Evolutionary conservation across 2,888 invertebrate species (phyloP), one percentile per base, ranked within the genome.

Genomic region (Diploptera punctata): DNA sequence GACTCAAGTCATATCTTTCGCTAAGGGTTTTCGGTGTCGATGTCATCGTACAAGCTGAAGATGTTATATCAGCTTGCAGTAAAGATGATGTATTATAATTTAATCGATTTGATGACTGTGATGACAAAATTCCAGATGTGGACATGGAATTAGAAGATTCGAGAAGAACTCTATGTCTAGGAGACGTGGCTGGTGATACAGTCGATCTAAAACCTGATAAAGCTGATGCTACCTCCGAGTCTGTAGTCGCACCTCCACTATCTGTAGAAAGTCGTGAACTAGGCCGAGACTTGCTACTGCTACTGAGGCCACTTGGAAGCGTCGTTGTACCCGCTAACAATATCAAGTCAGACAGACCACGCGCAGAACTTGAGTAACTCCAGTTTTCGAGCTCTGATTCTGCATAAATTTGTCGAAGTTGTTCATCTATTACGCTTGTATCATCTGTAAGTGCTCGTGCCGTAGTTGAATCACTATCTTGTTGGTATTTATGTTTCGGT

Each of bases 321-420:
- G 44, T 65, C 67, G 79, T 80, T 24, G 80, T 75, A 1, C 83
- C 79, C 43, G 85, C 80, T 47, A 84, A 80, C 75, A 86, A 86
- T 77, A 87, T 79, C 71, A 89, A 84, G 76, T 89, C 88, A 76
- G 88, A 88, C 79, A 88, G 86, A 79, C 85, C 88, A 78, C 88
- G 86, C 78, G 89, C 88, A 81, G 88, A 88, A 77, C 88, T 89
- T 68, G 88, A 88, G 77, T 91, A 90, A 43, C 87, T 90, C 92
- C 92, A 92, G 79, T 87, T 88, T 75, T 90, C 89, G 70, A 86
- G 83, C 67, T 87, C 87, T 4, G 84, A 83, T 76, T 91, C 90
- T 0, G 87, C 85, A 78, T 91, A 91, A 62, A 91, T 88, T 79
- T 89, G 88, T 79, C 90, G 87, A 67, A 92, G 81, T 78, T 91